Percentiles rank a stretch among this genome's conserved stretches.
These are phyloP conservation scores for Meta bourneti DNA, from an alignment of 2,888 invertebrate genomes.

Conservation along the genomic window DNA sequence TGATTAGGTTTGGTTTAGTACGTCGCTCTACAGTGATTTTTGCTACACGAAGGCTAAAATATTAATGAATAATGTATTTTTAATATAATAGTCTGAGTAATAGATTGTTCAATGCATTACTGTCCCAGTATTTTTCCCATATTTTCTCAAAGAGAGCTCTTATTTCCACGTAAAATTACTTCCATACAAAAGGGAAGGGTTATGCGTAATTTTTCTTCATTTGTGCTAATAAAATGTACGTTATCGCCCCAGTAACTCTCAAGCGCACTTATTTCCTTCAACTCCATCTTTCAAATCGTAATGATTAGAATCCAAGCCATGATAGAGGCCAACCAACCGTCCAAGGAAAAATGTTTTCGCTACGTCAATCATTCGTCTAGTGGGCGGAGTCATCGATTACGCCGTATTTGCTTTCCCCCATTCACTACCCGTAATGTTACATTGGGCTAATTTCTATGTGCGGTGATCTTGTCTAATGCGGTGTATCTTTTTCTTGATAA, in stretches of 20 bases:
- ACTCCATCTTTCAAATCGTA: slow-evolving; percentile 31
- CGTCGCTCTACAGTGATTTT: too few species aligned
- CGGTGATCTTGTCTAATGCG: neutral
- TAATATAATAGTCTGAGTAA: too few species aligned
- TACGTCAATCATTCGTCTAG: slow-evolving; percentile 53
- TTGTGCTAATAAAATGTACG: slow-evolving; percentile 29
- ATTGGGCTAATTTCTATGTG: slow-evolving; percentile 51
- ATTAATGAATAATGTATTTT: too few species aligned
- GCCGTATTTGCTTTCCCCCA: slow-evolving; percentile 34
- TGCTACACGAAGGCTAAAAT: too few species aligned
- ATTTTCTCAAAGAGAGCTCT: too few species aligned
- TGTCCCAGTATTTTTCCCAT: too few species aligned
- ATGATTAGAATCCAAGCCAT: slow-evolving; percentile 40
- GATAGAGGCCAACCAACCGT: slow-evolving; percentile 49
- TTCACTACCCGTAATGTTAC: neutral
- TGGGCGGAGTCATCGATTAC: slow-evolving; percentile 54
- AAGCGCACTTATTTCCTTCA: slow-evolving; percentile 30
- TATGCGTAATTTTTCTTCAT: slow-evolving; percentile 44
- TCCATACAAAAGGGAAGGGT: too few species aligned
- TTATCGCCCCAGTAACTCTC: slow-evolving; percentile 55
- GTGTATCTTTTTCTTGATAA: neutral
- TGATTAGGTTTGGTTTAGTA: too few species aligned
- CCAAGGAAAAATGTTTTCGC: slow-evolving; percentile 38
- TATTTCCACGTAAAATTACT: too few species aligned
- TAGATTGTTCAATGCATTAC: too few species aligned